These are phyloP conservation scores for Phytoseiulus persimilis DNA, from an alignment of 2,888 invertebrate genomes.

Conservation along the genomic window DNA sequence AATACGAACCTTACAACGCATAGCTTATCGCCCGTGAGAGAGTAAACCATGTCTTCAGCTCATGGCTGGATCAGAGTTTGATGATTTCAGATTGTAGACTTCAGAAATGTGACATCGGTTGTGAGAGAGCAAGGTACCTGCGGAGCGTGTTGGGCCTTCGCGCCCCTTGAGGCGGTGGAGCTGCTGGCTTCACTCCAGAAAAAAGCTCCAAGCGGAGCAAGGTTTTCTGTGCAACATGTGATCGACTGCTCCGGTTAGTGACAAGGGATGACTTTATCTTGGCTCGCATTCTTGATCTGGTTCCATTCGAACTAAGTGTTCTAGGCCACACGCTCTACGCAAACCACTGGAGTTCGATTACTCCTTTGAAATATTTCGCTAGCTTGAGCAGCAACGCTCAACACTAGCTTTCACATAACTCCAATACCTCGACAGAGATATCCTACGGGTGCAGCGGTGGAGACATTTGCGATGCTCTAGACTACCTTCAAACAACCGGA, in stretches of 20 bases:
- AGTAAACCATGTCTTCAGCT: not conserved
- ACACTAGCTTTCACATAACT: not conserved
- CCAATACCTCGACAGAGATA: not conserved
- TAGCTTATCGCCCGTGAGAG: not conserved
- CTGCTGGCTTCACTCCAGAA: not conserved
- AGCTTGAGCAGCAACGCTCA: no score
- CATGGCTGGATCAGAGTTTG: not conserved
- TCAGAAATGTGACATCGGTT: not conserved
- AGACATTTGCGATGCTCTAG: slow-evolving; percentile 22
- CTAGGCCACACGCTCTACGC: no score
- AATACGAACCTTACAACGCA: no score
- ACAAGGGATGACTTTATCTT: not conserved
- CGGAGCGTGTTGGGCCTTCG: slow-evolving; percentile 34
- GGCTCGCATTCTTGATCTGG: no score
- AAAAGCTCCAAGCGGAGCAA: not conserved
- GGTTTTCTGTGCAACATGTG: slow-evolving; percentile 54
- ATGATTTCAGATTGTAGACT: not conserved
- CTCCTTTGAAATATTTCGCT: no score
- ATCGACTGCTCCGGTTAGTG: slow-evolving; percentile 68
- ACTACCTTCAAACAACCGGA: not conserved
- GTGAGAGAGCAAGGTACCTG: not conserved
- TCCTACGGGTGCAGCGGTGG: slow-evolving; percentile 31
- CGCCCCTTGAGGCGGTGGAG: slow-evolving; percentile 11
- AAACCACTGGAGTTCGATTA: no score
- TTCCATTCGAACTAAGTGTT: no score